Percentiles rank a stretch among this genome's conserved stretches.
These are phyloP conservation scores for Aphelenchoides besseyi DNA, from an alignment of 1,140 invertebrate genomes.

Conservation along the genomic window DNA sequence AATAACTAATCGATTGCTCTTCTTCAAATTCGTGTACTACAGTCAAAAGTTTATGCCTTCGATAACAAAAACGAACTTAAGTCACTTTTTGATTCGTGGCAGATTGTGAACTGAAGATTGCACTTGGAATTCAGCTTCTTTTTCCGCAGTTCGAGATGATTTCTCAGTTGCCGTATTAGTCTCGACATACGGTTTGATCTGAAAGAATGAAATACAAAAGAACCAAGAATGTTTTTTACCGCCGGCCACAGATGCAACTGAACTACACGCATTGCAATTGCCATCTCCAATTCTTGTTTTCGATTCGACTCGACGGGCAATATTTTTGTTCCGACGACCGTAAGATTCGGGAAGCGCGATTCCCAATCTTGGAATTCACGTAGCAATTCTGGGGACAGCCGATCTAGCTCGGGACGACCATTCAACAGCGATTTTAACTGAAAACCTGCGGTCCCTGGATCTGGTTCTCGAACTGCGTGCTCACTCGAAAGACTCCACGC, in stretches of 20 bases:
- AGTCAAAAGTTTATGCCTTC: too few species aligned
- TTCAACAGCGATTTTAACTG: neutral
- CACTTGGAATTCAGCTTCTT: neutral
- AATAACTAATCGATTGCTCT: too few species aligned
- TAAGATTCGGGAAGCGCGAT: neutral
- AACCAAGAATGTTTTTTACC: neutral
- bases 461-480: constrained; percentile 3
- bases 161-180: neutral
- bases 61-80: too few species aligned
- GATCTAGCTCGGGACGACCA: neutral
- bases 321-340: constrained; percentile 4
- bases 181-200: neutral
- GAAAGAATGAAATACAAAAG: neutral
- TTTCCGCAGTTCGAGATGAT: neutral
- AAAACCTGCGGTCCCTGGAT: neutral
- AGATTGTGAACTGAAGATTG: neutral
- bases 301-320: neutral
- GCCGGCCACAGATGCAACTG: constrained; percentile 2
- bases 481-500: constrained; percentile 11
- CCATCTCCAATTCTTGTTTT: neutral
- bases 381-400: neutral
- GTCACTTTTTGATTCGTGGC: neutral
- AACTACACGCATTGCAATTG: neutral
- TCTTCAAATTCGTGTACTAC: too few species aligned
- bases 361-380: constrained; percentile 11